Percentiles rank a stretch among this genome's conserved stretches.
Conservation (phyloP, 1,140 invertebrate genomes). For the Berghia stephanieae region DNA sequence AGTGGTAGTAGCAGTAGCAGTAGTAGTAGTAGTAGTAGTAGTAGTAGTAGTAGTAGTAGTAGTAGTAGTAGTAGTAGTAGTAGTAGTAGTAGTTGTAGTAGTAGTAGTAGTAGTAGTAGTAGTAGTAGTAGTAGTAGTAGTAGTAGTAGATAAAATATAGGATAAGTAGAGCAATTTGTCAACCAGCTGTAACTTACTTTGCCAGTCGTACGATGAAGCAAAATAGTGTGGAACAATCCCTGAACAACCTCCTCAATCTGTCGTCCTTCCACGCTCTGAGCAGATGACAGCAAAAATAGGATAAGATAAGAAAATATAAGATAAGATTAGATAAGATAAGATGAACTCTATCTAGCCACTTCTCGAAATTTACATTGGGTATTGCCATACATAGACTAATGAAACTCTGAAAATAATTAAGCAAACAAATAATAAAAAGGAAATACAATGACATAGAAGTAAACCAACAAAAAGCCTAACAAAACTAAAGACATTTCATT, state of each 20-base stretch:
- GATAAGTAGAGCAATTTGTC: not conserved
- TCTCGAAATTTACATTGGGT: too few species aligned
- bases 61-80: not conserved
- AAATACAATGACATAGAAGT: too few species aligned
- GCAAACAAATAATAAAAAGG: too few species aligned
- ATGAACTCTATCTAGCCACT: not conserved
- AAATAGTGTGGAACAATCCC: conserved; percentile 89
- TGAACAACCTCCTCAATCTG: conserved; percentile 95
- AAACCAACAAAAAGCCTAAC: too few species aligned
- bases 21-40: not conserved
- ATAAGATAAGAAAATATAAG: not conserved
- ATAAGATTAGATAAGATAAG: not conserved
- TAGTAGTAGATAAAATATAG: not conserved
- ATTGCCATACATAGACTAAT: not conserved
- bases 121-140: not conserved
- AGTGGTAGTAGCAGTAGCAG: not conserved
- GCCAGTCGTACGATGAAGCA: conserved; percentile 92
- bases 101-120: not conserved
- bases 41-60: not conserved
- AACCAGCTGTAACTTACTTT: conserved; percentile 70
- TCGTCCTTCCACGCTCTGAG: conserved; percentile 77
- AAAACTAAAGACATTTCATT: too few species aligned
- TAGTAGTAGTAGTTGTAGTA: not conserved
- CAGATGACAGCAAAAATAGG: conserved; percentile 32
- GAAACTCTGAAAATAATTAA: not conserved